phyloP scores from a whole-genome alignment of 92 coral and sea anemone genomes.

The Meandrina meandrites region DNA sequence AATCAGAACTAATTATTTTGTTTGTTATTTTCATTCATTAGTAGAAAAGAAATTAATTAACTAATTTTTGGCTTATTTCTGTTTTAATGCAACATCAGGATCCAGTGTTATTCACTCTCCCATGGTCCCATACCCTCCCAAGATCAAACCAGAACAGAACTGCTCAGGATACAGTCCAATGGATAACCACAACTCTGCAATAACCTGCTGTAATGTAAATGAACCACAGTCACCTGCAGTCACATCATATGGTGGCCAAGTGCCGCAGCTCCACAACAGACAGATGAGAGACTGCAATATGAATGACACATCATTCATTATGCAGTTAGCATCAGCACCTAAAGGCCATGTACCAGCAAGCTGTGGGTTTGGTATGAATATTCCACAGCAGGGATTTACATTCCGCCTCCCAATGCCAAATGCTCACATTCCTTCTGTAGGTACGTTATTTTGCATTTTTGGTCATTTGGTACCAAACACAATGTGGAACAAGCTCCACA shows the following conservation, averaged over 20 bases:
- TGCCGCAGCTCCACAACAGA: slow-evolving; percentile 54
- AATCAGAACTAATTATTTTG: no score
- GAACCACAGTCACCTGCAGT: slow-evolving; percentile 83
- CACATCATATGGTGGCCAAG: slow-evolving; percentile 68
- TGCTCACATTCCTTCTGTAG: slow-evolving; percentile 52
- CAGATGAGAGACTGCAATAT: slow-evolving; percentile 67
- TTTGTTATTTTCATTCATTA: no score
- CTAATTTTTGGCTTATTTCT: no score
- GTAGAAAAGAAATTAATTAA: no score
- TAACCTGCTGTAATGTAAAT: slow-evolving; percentile 63
- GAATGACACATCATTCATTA: slow-evolving; percentile 70
- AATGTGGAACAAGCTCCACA: not conserved
- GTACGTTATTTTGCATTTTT: slow-evolving; percentile 22
- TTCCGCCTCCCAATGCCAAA: slow-evolving; percentile 61
- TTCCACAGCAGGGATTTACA: slow-evolving; percentile 79
- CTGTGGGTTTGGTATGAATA: slow-evolving; percentile 67
- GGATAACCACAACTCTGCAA: slow-evolving; percentile 69
- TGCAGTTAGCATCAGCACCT: slow-evolving; percentile 73
- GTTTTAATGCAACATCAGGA: slow-evolving; percentile 35
- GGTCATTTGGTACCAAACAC: not conserved
- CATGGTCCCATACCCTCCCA: slow-evolving; percentile 78
- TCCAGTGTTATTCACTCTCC: slow-evolving; percentile 68
- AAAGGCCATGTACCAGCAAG: slow-evolving; percentile 60
- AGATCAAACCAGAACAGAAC: slow-evolving; percentile 90
- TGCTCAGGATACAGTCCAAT: slow-evolving; percentile 68